Evolutionary conservation across 1,140 invertebrate species (phyloP).

Genomic region (Drosophila asahinai): DNA sequence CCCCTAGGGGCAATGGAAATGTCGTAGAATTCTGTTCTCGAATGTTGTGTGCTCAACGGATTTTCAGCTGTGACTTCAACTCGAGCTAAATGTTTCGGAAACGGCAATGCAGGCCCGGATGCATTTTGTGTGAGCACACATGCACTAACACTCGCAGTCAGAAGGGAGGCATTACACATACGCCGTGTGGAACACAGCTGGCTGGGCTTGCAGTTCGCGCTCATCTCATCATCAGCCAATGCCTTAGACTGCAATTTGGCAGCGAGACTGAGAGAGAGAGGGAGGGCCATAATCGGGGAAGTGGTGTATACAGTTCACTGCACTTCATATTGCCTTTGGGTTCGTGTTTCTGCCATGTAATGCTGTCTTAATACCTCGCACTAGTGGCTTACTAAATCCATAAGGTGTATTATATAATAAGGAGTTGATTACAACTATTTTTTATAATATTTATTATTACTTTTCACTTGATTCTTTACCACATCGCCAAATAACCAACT

Average conservation of each 20-base stretch:
- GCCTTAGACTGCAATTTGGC: conserved; percentile 55
- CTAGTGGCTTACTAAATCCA: no score
- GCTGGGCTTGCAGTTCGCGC: conserved; percentile 37
- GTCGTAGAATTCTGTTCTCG: conserved; percentile 30
- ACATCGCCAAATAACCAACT: no score
- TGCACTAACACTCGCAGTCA: neutral
- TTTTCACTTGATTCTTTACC: no score
- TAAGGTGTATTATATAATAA: no score
- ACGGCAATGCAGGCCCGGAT: conserved; percentile 64
- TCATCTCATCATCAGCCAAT: conserved; percentile 66
- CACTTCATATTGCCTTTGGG: conserved; percentile 54
- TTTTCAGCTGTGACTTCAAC: conserved; percentile 56
- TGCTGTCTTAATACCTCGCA: conserved; percentile 19
- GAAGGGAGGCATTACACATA: conserved; percentile 46
- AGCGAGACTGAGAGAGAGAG: neutral
- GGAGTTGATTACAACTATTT: no score
- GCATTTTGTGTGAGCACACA: conserved; percentile 55
- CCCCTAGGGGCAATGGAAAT: conserved; percentile 20
- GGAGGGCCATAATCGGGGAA: neutral
- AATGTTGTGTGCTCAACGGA: conserved; percentile 44
- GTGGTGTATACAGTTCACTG: conserved; percentile 60
- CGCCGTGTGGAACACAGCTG: conserved; percentile 60
- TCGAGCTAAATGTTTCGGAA: conserved; percentile 74
- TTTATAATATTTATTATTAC: no score
- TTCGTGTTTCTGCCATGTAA: conserved; percentile 26